These are phyloP conservation scores for Pseudopodoces humilis DNA, from an alignment of 2,113 vertebrate species.

Conservation along the genomic window DNA sequence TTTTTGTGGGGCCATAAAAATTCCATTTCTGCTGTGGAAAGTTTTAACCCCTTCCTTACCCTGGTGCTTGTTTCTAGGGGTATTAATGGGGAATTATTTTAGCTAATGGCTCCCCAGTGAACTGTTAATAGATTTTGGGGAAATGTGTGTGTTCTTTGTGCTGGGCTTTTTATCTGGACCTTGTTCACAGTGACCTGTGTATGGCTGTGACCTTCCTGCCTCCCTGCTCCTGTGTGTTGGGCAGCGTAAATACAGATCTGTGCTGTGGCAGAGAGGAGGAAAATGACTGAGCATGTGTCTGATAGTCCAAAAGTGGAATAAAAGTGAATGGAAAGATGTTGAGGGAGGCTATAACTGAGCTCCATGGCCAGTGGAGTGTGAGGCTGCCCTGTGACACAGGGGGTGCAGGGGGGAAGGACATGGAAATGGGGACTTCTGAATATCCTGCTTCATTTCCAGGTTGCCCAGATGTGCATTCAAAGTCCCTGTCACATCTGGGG, in stretches of 20 bases:
- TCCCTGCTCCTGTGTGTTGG: background rate
- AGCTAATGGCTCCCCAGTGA: background rate
- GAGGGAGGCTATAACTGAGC: background rate
- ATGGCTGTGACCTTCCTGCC: background rate
- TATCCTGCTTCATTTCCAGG: background rate
- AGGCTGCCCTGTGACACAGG: background rate
- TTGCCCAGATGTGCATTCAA: background rate
- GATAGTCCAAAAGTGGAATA: background rate
- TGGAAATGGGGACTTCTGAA: background rate
- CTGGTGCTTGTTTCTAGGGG: background rate
- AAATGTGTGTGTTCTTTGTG: background rate
- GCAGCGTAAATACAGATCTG: background rate
- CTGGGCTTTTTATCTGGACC: background rate
- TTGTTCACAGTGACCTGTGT: background rate
- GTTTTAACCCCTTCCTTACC: conserved; percentile 49
- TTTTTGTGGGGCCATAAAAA: conserved; percentile 13
- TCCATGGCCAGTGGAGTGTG: background rate
- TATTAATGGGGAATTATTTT: background rate
- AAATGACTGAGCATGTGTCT: background rate
- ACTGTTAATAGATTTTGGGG: background rate
- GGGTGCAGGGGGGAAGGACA: background rate
- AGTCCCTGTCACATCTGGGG: fast-evolving
- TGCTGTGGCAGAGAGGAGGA: background rate
- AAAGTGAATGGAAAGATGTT: background rate
- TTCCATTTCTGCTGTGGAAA: conserved; percentile 48